These are phyloP conservation scores for Drosophila nigrodunni DNA, from an alignment of 1,140 invertebrate species.

Conservation along the genomic window DNA sequence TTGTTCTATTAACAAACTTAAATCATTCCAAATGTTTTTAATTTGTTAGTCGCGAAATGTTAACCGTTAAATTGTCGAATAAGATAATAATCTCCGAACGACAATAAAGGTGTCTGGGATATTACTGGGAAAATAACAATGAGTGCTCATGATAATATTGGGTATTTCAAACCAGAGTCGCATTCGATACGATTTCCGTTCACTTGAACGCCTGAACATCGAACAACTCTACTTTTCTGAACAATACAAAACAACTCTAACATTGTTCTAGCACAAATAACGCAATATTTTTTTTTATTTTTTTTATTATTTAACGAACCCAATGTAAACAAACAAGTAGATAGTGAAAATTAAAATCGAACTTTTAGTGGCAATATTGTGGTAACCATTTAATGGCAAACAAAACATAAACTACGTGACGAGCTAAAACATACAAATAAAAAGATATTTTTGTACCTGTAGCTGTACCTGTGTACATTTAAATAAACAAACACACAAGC, in stretches of 20 bases:
- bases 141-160: too few species aligned
- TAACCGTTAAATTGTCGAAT: too few species aligned
- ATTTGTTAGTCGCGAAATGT: too few species aligned
- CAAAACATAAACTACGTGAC: conserved; percentile 11
- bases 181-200: too few species aligned
- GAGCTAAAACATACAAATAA: conserved; percentile 8
- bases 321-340: conserved; percentile 35
- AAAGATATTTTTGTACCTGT: conserved; percentile 35
- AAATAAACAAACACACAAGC: conserved; percentile 26
- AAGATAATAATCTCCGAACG: too few species aligned
- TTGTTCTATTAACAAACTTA: too few species aligned
- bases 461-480: conserved; percentile 10
- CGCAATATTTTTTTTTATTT: conserved; percentile 44
- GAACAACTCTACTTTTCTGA: too few species aligned
- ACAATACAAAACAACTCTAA: neutral
- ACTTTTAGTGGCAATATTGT: conserved; percentile 1
- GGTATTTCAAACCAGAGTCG: too few species aligned
- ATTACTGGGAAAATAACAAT: too few species aligned
- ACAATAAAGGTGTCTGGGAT: too few species aligned
- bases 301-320: conserved; percentile 12
- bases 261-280: conserved; percentile 31
- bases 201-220: too few species aligned
- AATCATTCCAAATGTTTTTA: too few species aligned
- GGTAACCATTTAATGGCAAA: neutral
- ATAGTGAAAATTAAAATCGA: conserved; percentile 11